phyloP scores from a whole-genome alignment of 2,888 invertebrate genomes.

The Bhutanitis thaidina region DNA sequence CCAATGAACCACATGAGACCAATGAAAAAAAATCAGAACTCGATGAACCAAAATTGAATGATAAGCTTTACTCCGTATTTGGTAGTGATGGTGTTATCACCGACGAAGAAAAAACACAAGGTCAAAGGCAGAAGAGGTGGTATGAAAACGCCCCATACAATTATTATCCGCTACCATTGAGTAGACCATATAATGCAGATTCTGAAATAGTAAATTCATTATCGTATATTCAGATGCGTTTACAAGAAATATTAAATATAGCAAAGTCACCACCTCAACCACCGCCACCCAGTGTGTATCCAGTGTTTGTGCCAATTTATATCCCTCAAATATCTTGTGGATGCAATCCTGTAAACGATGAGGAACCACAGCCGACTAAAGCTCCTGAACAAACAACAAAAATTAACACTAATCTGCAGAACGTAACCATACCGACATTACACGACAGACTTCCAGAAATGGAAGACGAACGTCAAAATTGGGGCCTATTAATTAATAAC shows the following conservation, averaged over 20 bases:
- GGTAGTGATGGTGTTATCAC: conserved; percentile 29
- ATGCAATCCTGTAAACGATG: conserved; percentile 31
- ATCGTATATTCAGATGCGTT: conserved; percentile 4
- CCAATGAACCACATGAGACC: conserved; percentile 20
- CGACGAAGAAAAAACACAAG: conserved; percentile 24
- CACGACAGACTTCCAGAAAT: conserved; percentile 43
- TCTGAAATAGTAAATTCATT: conserved; percentile 14
- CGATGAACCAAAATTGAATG: conserved; percentile 33
- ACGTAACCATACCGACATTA: conserved; percentile 32
- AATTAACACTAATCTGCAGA: conserved; percentile 19
- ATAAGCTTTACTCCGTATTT: conserved; percentile 26
- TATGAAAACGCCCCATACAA: conserved; percentile 30
- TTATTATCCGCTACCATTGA: conserved; percentile 4
- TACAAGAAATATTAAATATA: conserved; percentile 13
- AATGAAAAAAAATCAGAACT: conserved; percentile 7
- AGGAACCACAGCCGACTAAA: conserved; percentile 1
- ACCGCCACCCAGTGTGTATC: conserved; percentile 32
- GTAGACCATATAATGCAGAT: conserved; percentile 8
- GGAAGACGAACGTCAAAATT: conserved; percentile 56
- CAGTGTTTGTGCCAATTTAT: conserved; percentile 44
- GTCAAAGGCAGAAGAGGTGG: conserved; percentile 40
- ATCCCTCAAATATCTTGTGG: conserved; percentile 30
- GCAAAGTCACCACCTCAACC: conserved; percentile 31
- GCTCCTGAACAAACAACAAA: background rate
- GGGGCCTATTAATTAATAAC: conserved; percentile 49